Evolutionary conservation across 2,888 invertebrate genomes (phyloP), one percentile per base, ranked within the genome.

Genomic region (Diplazon laetatorius): DNA sequence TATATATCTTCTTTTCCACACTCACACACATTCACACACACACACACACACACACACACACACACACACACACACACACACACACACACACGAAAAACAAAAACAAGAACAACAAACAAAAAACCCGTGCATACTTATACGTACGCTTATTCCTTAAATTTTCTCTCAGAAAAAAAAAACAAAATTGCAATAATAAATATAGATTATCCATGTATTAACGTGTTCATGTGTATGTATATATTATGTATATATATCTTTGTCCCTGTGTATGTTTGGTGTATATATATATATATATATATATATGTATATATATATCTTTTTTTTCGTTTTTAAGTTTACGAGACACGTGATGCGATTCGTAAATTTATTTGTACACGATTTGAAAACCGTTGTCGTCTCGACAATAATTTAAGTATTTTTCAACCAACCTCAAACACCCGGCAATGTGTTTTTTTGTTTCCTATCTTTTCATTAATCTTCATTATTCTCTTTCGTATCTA

Each of bases 151-250:
- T 81, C 69, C 71, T 76, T 63, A 75, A 70, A n/a, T n/a, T n/a
- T n/a, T 79, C 73, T 74, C 59, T 80, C 60, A 77, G 78, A 80
- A 83, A n/a, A n/a, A n/a, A n/a, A n/a, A n/a, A n/a, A n/a, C n/a
- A n/a, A n/a, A 83, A 85, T 83, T 84, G 82, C 78, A 85, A 82
- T 82, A 85, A 84, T 82, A 82, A 83, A 85, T 84, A 84, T 83
- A 84, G 68, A 78, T 8, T 83, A 77, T 79, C 76, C 71, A 65
- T 80, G 70, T 80, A 65, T 46, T 14, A 35, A 57, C 12, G 55
- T 60, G 60, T 79, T 60, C 10, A 8, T 80, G 44, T 75, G 42
- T 55, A 42, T 68, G 66, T 9, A 30, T 55, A 30, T 55, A 25
- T 30, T 55, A n/a, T 55, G 14, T 55, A 5, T 68, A 52, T 9